phyloP scores from a whole-genome alignment of 2,888 invertebrate species.

The Sthenelais limicola region DNA sequence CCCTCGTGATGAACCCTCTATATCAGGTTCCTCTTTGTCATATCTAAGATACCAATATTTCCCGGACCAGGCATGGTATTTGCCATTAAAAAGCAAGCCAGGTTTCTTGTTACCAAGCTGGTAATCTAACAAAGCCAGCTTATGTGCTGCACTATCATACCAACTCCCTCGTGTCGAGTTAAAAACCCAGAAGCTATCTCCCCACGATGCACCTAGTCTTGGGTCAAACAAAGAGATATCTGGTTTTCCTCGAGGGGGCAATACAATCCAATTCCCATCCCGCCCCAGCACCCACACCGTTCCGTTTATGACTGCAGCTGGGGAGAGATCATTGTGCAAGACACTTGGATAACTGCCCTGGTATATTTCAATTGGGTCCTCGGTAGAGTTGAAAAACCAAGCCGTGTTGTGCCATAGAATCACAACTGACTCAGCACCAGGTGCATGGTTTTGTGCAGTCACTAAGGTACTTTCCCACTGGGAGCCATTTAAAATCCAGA shows the following conservation, averaged over 20 bases:
- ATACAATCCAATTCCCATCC: conserved; percentile 5
- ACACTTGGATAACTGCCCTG: not conserved
- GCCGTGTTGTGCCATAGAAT: conserved; percentile 21
- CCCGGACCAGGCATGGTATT: conserved; percentile 5
- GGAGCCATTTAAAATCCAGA: conserved; percentile 12
- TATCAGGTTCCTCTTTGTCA: not conserved
- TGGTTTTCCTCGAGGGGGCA: too few species aligned
- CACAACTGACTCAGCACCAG: not conserved
- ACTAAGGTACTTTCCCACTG: conserved; percentile 1
- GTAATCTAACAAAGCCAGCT: not conserved
- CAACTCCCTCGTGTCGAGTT: not conserved
- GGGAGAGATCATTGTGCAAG: not conserved
- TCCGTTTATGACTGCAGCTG: not conserved
- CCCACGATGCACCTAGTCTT: conserved; percentile 22
- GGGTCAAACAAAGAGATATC: conserved; percentile 20
- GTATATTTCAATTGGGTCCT: not conserved
- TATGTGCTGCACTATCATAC: not conserved
- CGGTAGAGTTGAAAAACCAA: not conserved
- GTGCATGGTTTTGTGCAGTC: not conserved
- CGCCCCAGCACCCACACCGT: not conserved
- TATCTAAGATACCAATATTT: not conserved
- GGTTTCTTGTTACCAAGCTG: not conserved
- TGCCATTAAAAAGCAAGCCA: not conserved
- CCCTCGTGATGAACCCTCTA: too few species aligned
- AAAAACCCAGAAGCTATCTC: conserved; percentile 5